Evolutionary conservation across 2,888 invertebrate species (phyloP).

Genomic region (Kryphioiulus occultus): DNA sequence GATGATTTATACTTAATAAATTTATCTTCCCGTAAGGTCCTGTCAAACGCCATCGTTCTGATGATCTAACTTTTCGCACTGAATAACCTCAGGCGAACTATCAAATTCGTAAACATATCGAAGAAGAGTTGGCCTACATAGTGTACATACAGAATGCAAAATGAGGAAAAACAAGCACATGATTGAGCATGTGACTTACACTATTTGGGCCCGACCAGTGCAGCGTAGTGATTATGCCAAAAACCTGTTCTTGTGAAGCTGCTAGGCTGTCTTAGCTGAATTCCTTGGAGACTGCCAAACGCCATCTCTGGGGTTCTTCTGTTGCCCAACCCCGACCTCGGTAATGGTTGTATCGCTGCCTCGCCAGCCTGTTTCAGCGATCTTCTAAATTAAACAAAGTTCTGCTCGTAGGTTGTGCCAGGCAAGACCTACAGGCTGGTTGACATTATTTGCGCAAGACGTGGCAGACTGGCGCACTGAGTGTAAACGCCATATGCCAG

Average conservation of each 20-base stretch:
- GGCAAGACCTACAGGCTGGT: not conserved
- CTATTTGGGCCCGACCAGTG: not conserved
- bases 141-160: constrained; percentile 9
- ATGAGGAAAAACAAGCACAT: not conserved
- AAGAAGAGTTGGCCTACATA: not conserved
- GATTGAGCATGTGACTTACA: not conserved
- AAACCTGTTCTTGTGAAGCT: not conserved
- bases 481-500: not conserved
- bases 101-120: not conserved
- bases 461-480: not conserved
- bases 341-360: not conserved
- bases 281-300: not conserved
- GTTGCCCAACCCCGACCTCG: not conserved
- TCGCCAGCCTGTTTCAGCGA: not conserved
- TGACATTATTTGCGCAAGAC: not conserved
- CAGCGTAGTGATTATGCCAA: not conserved
- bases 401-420: not conserved
- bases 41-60: not conserved
- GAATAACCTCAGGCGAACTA: not conserved
- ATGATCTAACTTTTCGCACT: not conserved
- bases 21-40: not conserved
- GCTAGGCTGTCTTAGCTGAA: not conserved
- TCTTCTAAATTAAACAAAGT: not conserved
- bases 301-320: not conserved
- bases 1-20: not conserved